Conservation (phyloP, 2,797 vertebrate species). For the Sebastes trivittatus region DNA sequence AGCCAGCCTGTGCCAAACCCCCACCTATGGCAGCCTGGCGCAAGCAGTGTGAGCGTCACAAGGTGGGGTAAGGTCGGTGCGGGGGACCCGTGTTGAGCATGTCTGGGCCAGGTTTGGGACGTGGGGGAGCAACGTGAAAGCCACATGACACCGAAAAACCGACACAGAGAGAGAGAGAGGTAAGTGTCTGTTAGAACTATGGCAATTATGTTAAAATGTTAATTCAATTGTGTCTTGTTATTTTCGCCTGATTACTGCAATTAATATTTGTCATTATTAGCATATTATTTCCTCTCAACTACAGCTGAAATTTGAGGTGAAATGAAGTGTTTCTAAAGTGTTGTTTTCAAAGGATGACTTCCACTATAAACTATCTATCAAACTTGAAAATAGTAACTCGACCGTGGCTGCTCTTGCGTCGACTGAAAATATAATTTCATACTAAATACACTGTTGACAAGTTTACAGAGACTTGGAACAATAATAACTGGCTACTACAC, state of each 20-base stretch:
- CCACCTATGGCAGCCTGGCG: conserved; percentile 37
- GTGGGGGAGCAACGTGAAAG: neutral
- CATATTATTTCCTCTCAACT: neutral
- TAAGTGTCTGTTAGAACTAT: conserved; percentile 14
- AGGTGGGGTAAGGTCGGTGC: conserved; percentile 15
- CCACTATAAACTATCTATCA: neutral
- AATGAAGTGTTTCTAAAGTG: neutral
- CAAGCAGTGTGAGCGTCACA: conserved; percentile 17
- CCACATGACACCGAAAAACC: neutral
- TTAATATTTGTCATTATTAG: neutral
- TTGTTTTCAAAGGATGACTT: neutral
- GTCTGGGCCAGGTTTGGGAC: neutral
- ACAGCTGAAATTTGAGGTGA: neutral
- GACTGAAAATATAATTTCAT: neutral
- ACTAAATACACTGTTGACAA: neutral
- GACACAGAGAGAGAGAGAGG: conserved; percentile 24
- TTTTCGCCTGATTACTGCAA: neutral
- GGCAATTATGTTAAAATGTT: neutral
- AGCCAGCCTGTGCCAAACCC: conserved; percentile 40
- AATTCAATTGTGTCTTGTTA: neutral
- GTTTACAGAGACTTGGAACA: neutral
- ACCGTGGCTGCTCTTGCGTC: neutral
- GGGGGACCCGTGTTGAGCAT: neutral
- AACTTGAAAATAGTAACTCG: neutral
- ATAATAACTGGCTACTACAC: neutral